phyloP scores from a whole-genome alignment of 2,797 vertebrate species.

The Mormyrops boulengeri region DNA sequence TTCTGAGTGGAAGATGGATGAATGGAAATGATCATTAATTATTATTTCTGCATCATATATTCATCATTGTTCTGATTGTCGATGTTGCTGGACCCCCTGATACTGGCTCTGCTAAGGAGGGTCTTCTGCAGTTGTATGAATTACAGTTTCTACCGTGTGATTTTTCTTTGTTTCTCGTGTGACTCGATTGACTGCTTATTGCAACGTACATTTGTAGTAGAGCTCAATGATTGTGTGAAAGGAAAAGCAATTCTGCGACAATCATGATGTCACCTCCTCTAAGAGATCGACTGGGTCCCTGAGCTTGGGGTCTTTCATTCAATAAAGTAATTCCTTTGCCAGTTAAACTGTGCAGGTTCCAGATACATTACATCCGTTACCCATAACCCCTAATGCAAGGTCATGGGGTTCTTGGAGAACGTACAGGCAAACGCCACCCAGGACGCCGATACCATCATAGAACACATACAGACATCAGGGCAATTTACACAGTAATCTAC shows the following conservation, averaged over 20 bases:
- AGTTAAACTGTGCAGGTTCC: neutral
- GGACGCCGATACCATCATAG: neutral
- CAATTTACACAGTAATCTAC: neutral
- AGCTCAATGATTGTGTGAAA: neutral
- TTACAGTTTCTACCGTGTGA: neutral
- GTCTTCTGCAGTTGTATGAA: neutral
- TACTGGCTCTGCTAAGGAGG: neutral
- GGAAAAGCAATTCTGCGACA: neutral
- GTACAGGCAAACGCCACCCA: neutral
- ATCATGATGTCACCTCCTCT: neutral
- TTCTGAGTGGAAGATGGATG: neutral
- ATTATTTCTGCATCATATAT: neutral
- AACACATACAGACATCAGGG: neutral
- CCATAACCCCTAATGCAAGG: neutral
- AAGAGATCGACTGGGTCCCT: neutral
- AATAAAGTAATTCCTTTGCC: neutral
- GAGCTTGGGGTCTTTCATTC: neutral
- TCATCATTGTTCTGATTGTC: neutral
- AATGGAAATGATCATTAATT: neutral
- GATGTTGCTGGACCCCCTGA: neutral
- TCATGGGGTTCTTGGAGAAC: neutral
- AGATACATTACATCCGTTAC: neutral
- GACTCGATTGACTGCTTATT: neutral
- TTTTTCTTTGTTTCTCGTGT: neutral
- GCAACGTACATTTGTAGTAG: neutral